phyloP scores from a whole-genome alignment of 2,113 vertebrate genomes.

The Cavia aperea region DNA sequence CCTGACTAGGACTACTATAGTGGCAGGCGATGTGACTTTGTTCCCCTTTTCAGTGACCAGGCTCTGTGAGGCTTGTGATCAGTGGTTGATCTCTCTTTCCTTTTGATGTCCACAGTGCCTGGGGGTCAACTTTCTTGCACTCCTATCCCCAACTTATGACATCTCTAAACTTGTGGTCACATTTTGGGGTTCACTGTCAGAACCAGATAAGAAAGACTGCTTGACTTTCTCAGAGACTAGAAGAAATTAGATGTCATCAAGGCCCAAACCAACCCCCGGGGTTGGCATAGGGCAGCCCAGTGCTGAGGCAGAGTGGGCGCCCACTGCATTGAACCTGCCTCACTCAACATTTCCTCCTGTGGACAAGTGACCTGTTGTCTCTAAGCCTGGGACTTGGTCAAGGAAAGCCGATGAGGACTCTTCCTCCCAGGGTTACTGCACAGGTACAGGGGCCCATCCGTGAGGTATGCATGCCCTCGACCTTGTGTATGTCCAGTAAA shows the following conservation, averaged over 20 bases:
- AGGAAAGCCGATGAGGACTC: not conserved
- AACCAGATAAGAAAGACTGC: not conserved
- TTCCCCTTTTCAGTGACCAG: not conserved
- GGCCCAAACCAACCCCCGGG: not conserved
- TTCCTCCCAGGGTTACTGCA: not conserved
- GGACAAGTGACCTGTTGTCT: not conserved
- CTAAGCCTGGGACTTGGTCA: not conserved
- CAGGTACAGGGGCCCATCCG: not conserved
- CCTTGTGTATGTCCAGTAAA: not conserved
- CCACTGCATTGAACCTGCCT: not conserved
- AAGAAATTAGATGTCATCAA: not conserved
- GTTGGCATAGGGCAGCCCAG: not conserved
- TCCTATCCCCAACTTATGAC: not conserved
- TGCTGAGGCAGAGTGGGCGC: not conserved
- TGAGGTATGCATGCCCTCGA: not conserved
- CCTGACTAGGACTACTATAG: not conserved
- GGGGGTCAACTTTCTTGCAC: not conserved
- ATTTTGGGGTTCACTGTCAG: not conserved
- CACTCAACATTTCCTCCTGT: not conserved
- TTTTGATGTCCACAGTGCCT: not conserved
- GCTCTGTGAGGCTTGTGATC: not conserved
- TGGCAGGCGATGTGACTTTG: not conserved
- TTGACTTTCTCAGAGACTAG: not conserved
- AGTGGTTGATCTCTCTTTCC: not conserved
- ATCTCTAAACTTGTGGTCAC: not conserved